Evolutionary conservation across 2,888 invertebrate genomes (phyloP), one percentile per base, ranked within the genome.

Genomic region (Drosophila kuntzei): DNA sequence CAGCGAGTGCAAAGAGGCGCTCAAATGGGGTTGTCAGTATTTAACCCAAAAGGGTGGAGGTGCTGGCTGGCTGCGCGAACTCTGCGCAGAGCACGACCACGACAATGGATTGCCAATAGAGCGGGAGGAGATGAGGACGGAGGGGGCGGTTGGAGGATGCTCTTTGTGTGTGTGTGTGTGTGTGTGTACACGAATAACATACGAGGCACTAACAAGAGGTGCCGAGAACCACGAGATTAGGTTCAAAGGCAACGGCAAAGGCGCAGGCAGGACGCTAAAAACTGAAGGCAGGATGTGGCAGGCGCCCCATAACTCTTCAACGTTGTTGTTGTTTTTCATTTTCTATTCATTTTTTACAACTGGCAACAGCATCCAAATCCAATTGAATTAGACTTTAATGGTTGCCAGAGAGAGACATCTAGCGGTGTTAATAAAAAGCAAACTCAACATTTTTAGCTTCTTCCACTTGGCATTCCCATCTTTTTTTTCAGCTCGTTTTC

Each of bases 1-100:
- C 57, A 43, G 47, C 54, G 87, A 85, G 84, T 86, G 85, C 85
- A 86, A 85, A 87, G 90, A 90, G 90, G 89, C 90, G 90, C 90
- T 90, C 90, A 90, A 90, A 90, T 90, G 89, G 90, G 90, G 90
- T 90, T 90, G 90, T 90, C 90, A 90, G 90, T 90, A 89, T 90
- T 90, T 90, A 90, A 90, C 90, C 90, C 87, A 90, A 87, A 89
- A 90, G 90, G 90, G 90, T 90, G 90, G 90, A 90, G 90, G 90
- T 90, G 90, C 89, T 80, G 90, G 73, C 88, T 80, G 83, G 85
- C 88, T 90, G 90, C 88, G 89, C 90, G 90, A 90, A 90, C 90
- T 90, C 82, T 77, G 82, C 80, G 87, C 87, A 82, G 80, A 72
- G 75, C 78, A 69, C 75, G 71, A 67, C 77, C 71, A 78, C 65